Evolutionary conservation across 1,140 invertebrate genomes (phyloP).

Genomic region (Tribolium castaneum): DNA sequence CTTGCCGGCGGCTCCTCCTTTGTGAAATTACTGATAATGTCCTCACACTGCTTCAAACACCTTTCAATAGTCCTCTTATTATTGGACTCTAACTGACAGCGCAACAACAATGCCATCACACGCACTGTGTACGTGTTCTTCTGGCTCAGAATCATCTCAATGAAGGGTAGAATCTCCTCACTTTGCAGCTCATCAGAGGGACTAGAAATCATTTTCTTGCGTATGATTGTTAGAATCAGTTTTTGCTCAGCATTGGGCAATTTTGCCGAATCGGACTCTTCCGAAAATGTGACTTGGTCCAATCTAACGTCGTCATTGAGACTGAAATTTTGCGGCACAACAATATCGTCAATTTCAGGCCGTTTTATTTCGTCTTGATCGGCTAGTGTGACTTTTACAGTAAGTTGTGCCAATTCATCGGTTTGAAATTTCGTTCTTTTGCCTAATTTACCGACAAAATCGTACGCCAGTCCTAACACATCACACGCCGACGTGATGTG

Average conservation of each 20-base stretch:
- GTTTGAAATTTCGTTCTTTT: constrained; percentile 91
- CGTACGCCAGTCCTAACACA: constrained; percentile 73
- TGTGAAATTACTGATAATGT: constrained; percentile 74
- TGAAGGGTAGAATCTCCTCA: constrained; percentile 85
- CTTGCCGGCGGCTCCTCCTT: constrained; percentile 62
- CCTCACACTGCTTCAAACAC: constrained; percentile 87
- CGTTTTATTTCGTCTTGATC: constrained; percentile 62
- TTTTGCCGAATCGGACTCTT: constrained; percentile 65
- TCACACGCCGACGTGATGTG: constrained; percentile 73
- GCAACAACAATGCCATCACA: constrained; percentile 74
- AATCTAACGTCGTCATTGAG: constrained; percentile 88
- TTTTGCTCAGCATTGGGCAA: constrained; percentile 83
- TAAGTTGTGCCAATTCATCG: constrained; percentile 83
- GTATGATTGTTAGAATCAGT: constrained; percentile 78
- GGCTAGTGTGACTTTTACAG: constrained; percentile 72
- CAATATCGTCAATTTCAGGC: constrained; percentile 64
- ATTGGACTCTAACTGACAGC: constrained; percentile 81
- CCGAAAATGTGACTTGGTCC: constrained; percentile 79
- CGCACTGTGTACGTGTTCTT: constrained; percentile 78
- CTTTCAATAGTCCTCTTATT: constrained; percentile 86
- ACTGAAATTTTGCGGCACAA: constrained; percentile 73
- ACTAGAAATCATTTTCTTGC: constrained; percentile 76
- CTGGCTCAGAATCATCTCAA: constrained; percentile 73
- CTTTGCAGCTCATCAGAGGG: constrained; percentile 80
- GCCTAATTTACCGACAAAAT: constrained; percentile 79